These are phyloP conservation scores for Cerceris ruficornis DNA, from an alignment of 2,888 invertebrate species.

Conservation along the genomic window DNA sequence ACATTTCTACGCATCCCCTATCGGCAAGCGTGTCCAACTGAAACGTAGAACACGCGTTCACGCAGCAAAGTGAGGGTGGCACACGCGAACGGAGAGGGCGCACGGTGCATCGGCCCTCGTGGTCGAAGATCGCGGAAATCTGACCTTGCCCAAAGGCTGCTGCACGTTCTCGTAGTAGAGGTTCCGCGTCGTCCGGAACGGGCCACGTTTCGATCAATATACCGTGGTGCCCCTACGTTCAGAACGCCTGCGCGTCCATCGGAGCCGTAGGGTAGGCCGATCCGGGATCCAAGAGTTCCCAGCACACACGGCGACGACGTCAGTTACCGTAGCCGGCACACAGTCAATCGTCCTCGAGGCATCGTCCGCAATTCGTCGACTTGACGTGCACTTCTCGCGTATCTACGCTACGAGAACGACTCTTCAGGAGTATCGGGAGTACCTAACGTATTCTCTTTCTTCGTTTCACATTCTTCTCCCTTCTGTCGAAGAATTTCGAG, in stretches of 20 bases:
- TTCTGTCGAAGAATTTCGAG: slow-evolving; percentile 36
- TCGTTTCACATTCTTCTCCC: slow-evolving; percentile 17
- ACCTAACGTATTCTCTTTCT: slow-evolving; percentile 22
- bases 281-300: slow-evolving; percentile 55
- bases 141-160: slow-evolving; percentile 56
- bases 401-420: neutral
- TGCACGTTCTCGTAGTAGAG: slow-evolving; percentile 35
- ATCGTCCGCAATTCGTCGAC: slow-evolving; percentile 36
- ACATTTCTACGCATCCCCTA: too few relatives aligned
- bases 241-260: slow-evolving; percentile 58
- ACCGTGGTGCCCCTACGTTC: slow-evolving; percentile 48
- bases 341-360: slow-evolving; percentile 35
- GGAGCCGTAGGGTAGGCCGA: slow-evolving; percentile 56
- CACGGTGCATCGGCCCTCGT: slow-evolving; percentile 2
- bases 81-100: neutral
- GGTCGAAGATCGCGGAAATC: slow-evolving; percentile 29
- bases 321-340: slow-evolving; percentile 58
- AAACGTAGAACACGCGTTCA: neutral
- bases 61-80: neutral
- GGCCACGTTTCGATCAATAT: slow-evolving; percentile 64
- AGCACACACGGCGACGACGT: slow-evolving; percentile 53
- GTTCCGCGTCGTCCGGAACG: slow-evolving; percentile 55
- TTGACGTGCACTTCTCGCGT: slow-evolving; percentile 18
- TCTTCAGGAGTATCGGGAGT: slow-evolving; percentile 3
- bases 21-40: too few relatives aligned